A percentile compares a stretch with the other conserved stretches of the same genome.
These are phyloP conservation scores for Carabus problematicus DNA, from an alignment of 2,888 invertebrate species.

Conservation along the genomic window DNA sequence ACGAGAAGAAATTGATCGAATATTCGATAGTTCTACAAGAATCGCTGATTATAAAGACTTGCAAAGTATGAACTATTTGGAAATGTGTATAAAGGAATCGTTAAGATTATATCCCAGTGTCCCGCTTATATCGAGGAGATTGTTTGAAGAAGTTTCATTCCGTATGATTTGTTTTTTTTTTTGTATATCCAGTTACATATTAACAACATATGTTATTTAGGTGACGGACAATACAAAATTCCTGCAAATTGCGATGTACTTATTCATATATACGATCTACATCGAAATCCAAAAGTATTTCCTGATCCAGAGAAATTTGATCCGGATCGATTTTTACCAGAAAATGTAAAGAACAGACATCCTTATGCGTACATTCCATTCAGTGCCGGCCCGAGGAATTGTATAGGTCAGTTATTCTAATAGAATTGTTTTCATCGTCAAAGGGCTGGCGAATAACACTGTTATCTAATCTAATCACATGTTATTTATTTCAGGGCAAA, in stretches of 20 bases:
- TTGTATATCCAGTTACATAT: not conserved
- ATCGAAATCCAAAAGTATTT: conserved; percentile 60
- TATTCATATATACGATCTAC: conserved; percentile 56
- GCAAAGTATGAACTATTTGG: conserved; percentile 68
- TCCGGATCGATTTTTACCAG: conserved; percentile 59
- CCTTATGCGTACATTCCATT: conserved; percentile 54
- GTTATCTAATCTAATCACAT: conserved; percentile 5
- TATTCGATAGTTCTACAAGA: conserved; percentile 59
- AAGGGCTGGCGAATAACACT: not conserved
- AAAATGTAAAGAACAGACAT: conserved; percentile 52
- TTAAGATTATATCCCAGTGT: conserved; percentile 72
- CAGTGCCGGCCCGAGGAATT: conserved; percentile 54
- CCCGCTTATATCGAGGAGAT: conserved; percentile 65
- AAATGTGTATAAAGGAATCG: conserved; percentile 71
- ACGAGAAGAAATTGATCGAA: conserved; percentile 59
- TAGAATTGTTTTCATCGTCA: conserved; percentile 6
- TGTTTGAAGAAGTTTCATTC: conserved; percentile 60
- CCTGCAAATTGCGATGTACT: not conserved
- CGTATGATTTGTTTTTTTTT: conserved; percentile 14
- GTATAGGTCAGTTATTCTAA: conserved; percentile 49
- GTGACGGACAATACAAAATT: conserved; percentile 22
- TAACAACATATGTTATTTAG: conserved; percentile 7
- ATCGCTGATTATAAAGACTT: conserved; percentile 64
- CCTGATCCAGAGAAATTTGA: conserved; percentile 61
- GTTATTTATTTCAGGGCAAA: conserved; percentile 64